These are phyloP conservation scores for Cirrhinus mrigala DNA, from an alignment of 2,797 vertebrate species.

Conservation along the genomic window DNA sequence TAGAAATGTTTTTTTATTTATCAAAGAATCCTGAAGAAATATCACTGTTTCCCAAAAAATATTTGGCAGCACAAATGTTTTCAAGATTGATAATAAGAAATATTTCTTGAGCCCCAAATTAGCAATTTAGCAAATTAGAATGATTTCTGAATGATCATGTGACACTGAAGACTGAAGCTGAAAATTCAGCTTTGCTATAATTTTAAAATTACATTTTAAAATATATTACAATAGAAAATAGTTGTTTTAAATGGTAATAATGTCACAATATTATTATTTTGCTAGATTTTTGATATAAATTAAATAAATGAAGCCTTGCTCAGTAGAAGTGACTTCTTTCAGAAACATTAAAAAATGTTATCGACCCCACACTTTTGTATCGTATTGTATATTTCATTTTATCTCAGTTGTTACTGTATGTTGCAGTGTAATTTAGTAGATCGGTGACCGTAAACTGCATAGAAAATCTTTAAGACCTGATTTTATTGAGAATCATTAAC, in stretches of 20 bases:
- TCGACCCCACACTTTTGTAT: too few relatives aligned
- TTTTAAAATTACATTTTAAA: not conserved
- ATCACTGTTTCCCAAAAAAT: not conserved
- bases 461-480: not conserved
- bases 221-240: not conserved
- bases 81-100: not conserved
- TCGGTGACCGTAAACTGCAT: not conserved
- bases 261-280: not conserved
- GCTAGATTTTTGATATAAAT: not conserved
- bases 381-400: not conserved
- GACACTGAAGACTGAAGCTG: not conserved
- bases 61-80: not conserved
- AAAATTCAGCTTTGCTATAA: not conserved
- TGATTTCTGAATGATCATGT: not conserved
- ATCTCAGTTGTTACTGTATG: not conserved
- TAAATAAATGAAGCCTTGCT: not conserved
- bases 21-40: not conserved
- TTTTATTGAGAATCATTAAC: constrained; percentile 5
- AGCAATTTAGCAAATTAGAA: not conserved
- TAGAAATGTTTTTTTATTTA: not conserved
- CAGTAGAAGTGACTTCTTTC: not conserved
- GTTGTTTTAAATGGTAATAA: not conserved
- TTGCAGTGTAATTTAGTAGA: not conserved
- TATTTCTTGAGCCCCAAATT: not conserved
- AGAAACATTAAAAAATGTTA: not conserved